These are phyloP conservation scores for Triplophysa yarkandensis DNA, from an alignment of 2,797 vertebrate genomes.

Conservation along the genomic window DNA sequence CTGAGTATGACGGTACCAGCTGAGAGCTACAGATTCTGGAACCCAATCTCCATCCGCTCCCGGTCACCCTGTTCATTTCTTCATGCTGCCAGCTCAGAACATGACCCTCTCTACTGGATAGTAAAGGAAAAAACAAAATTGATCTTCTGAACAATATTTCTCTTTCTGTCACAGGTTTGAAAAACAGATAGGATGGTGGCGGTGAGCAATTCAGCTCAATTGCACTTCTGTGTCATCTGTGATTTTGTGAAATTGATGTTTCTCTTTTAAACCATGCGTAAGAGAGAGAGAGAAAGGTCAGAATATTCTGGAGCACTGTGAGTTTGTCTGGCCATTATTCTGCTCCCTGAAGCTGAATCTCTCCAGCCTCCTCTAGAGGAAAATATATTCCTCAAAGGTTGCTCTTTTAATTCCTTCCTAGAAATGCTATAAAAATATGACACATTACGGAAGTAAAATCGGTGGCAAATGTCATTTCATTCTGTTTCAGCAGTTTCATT, in stretches of 20 bases:
- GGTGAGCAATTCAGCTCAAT: slow-evolving; percentile 62
- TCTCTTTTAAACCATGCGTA: slow-evolving; percentile 63
- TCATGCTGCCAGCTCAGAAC: slow-evolving; percentile 12
- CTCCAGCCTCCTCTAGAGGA: background rate
- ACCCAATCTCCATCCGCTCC: slow-evolving; percentile 13
- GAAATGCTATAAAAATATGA: background rate
- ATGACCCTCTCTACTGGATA: slow-evolving; percentile 10
- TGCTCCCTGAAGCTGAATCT: background rate
- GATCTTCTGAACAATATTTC: slow-evolving; percentile 65
- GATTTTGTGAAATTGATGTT: slow-evolving; percentile 68
- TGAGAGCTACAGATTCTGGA: slow-evolving; percentile 22
- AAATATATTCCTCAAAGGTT: background rate
- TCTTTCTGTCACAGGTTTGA: slow-evolving; percentile 36
- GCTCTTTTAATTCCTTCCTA: background rate
- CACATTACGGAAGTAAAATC: background rate
- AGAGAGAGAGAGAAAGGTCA: slow-evolving; percentile 21
- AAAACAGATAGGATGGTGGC: slow-evolving; percentile 63
- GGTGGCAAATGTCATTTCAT: background rate
- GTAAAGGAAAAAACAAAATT: slow-evolving; percentile 62
- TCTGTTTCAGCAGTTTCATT: background rate
- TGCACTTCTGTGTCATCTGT: slow-evolving; percentile 61
- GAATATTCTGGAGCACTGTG: slow-evolving; percentile 52
- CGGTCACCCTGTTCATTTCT: slow-evolving; percentile 35
- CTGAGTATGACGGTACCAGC: background rate
- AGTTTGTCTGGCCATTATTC: background rate